Percentiles rank a stretch among this genome's conserved stretches.
Conservation (phyloP, 1,140 invertebrate genomes). For the Oryctes rhinoceros region DNA sequence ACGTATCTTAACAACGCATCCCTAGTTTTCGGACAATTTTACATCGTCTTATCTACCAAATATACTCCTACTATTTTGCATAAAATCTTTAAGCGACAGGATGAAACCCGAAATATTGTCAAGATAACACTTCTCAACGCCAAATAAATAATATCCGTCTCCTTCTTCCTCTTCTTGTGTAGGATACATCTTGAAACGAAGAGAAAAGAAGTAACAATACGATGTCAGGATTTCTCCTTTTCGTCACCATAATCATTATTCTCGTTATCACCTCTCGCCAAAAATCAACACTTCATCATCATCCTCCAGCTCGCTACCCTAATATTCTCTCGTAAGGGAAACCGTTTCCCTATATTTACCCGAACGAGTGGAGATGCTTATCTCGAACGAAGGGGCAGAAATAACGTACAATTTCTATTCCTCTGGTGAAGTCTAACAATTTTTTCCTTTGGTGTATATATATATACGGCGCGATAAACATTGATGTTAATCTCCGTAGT, state of each 20-base stretch:
- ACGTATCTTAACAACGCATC: too few relatives aligned
- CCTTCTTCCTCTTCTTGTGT: too few relatives aligned
- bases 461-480: constrained; percentile 21
- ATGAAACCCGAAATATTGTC: too few relatives aligned
- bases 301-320: background rate
- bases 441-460: constrained; percentile 6
- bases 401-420: constrained; percentile 32
- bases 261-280: constrained; percentile 28
- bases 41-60: too few relatives aligned
- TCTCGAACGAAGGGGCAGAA: constrained; percentile 21
- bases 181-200: too few relatives aligned
- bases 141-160: too few relatives aligned
- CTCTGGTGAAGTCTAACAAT: constrained; percentile 16
- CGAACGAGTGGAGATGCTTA: background rate
- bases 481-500: constrained; percentile 29
- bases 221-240: background rate
- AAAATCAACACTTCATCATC: constrained; percentile 36
- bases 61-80: too few relatives aligned
- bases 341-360: background rate
- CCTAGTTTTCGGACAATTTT: too few relatives aligned
- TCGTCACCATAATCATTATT: constrained; percentile 6
- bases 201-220: too few relatives aligned
- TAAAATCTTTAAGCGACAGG: too few relatives aligned
- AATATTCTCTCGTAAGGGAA: background rate
- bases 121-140: too few relatives aligned